These are phyloP conservation scores for Aeoliscus strigatus DNA, from an alignment of 2,797 vertebrate species.

Conservation along the genomic window DNA sequence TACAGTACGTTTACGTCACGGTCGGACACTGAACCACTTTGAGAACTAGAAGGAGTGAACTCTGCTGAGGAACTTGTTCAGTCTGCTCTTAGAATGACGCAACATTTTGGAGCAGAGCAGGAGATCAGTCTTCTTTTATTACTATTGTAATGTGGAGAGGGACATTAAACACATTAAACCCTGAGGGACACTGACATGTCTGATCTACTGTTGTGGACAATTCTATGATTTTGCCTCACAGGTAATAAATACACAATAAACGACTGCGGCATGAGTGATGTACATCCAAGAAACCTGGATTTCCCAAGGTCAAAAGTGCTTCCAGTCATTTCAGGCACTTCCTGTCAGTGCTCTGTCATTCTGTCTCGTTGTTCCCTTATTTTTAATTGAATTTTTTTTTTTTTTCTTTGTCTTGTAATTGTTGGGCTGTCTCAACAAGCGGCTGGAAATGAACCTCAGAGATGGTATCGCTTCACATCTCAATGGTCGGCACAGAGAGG, in stretches of 20 bases:
- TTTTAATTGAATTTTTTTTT: slow-evolving; percentile 40
- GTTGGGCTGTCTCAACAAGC: slow-evolving; percentile 31
- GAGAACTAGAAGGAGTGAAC: too few species aligned
- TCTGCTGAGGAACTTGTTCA: too few species aligned
- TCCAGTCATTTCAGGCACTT: slow-evolving; percentile 59
- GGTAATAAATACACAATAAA: slow-evolving; percentile 15
- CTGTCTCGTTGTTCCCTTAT: slow-evolving; percentile 34
- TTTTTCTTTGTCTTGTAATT: slow-evolving; percentile 2
- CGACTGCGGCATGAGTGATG: slow-evolving; percentile 12
- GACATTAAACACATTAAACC: too few species aligned
- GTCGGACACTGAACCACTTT: too few species aligned
- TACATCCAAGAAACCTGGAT: slow-evolving; percentile 54
- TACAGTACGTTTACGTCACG: too few species aligned
- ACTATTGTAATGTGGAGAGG: too few species aligned
- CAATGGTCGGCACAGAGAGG: slow-evolving; percentile 25
- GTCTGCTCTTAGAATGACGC: too few species aligned
- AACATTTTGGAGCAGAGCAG: too few species aligned
- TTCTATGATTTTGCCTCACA: neutral
- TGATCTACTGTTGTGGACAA: too few species aligned
- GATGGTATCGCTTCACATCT: slow-evolving; percentile 45
- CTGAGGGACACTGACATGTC: too few species aligned
- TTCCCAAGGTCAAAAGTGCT: slow-evolving; percentile 53
- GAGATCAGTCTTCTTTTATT: too few species aligned
- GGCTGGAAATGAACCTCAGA: slow-evolving; percentile 37
- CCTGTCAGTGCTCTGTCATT: slow-evolving; percentile 45